Percentiles rank a stretch among this genome's conserved stretches.
These are phyloP conservation scores for Acropternis orthonyx DNA, from an alignment of 2,797 vertebrate species.

Conservation along the genomic window DNA sequence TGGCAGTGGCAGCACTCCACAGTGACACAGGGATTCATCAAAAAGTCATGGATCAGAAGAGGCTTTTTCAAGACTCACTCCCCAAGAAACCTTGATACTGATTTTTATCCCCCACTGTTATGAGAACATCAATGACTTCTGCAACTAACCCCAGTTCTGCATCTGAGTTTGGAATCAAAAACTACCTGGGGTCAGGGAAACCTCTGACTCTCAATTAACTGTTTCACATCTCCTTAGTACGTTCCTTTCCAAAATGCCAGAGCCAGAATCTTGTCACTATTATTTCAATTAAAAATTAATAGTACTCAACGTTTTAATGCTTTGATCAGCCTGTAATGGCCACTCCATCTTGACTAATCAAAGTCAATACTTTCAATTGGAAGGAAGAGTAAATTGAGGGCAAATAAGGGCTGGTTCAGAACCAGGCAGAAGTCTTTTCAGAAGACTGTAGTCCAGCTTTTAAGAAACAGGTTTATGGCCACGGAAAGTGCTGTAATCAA, in stretches of 20 bases:
- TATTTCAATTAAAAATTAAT: slow-evolving; percentile 8
- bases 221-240: neutral
- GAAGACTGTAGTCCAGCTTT: neutral
- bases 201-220: neutral
- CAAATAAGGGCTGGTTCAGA: neutral
- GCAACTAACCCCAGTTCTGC: neutral
- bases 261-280: neutral
- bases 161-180: neutral
- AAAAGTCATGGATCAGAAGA: neutral
- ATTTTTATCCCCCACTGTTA: neutral
- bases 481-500: neutral
- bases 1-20: neutral
- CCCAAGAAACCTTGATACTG: neutral
- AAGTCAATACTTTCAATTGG: neutral
- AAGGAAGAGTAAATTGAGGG: neutral
- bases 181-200: neutral
- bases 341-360: neutral
- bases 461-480: neutral
- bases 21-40: fast-evolving
- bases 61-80: neutral
- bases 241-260: neutral
- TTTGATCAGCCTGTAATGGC: neutral
- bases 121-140: neutral
- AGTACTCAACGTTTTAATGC: neutral
- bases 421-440: neutral